These are phyloP conservation scores for Steromphala cineraria DNA, from an alignment of 2,888 invertebrate genomes.

Conservation along the genomic window DNA sequence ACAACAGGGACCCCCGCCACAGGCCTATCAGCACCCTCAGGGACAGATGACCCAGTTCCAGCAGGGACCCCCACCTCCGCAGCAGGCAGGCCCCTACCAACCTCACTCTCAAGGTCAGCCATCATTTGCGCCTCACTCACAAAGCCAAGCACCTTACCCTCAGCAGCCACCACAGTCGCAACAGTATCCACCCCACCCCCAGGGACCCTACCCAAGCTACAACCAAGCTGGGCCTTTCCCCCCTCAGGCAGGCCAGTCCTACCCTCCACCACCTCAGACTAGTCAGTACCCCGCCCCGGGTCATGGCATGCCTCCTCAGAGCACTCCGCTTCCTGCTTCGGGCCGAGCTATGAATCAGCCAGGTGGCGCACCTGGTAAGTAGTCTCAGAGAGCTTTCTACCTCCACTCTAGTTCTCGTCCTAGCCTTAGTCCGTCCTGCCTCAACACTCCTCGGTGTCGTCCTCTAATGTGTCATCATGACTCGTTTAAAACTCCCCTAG, in stretches of 20 bases:
- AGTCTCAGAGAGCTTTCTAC: neutral
- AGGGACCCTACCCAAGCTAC: constrained; percentile 21
- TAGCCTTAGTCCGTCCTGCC: too few species aligned
- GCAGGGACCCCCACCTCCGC: constrained; percentile 7
- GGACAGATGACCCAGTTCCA: neutral
- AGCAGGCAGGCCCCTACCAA: constrained; percentile 1
- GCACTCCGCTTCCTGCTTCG: constrained; percentile 34
- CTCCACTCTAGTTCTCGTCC: too few species aligned
- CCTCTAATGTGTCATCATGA: too few species aligned
- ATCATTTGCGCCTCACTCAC: constrained; percentile 10
- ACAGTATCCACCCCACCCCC: constrained; percentile 24
- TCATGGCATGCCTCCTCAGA: constrained; percentile 31
- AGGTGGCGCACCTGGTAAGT: constrained; percentile 23
- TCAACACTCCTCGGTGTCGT: too few species aligned
- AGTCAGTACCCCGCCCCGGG: constrained; percentile 22
- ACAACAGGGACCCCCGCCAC: constrained; percentile 13
- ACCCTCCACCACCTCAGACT: constrained; percentile 16
- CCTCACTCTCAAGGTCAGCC: constrained; percentile 6
- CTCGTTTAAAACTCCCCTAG: too few species aligned
- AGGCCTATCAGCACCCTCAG: constrained; percentile 4
- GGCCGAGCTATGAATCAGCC: constrained; percentile 9
- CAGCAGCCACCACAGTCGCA: constrained; percentile 23
- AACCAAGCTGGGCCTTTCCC: constrained; percentile 3
- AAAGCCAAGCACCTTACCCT: constrained; percentile 15
- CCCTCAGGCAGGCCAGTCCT: constrained; percentile 13